Evolutionary conservation across 2,888 invertebrate species (phyloP).

Genomic region (Tiphia femorata): DNA sequence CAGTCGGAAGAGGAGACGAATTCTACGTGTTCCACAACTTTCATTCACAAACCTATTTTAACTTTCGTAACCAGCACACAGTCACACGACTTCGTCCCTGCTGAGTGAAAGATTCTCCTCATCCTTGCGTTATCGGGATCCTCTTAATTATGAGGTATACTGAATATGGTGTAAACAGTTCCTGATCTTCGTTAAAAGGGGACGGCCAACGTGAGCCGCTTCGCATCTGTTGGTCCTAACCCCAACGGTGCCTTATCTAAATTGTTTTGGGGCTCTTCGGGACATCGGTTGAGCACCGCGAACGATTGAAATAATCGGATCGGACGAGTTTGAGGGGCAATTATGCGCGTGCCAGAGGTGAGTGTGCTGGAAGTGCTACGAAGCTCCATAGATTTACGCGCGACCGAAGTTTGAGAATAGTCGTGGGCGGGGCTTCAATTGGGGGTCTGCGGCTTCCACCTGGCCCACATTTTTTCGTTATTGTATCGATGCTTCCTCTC

Average conservation of each 20-base stretch:
- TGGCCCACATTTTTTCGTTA: constrained; percentile 29
- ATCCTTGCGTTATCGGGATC: constrained; percentile 8
- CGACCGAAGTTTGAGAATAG: constrained; percentile 28
- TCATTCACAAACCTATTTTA: too few species aligned
- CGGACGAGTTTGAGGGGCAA: constrained; percentile 30
- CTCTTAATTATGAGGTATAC: constrained; percentile 21
- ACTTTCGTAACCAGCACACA: too few species aligned
- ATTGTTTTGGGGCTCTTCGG: constrained; percentile 38
- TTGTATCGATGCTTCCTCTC: too few species aligned
- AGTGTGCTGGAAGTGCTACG: constrained; percentile 1
- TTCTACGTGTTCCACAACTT: too few species aligned
- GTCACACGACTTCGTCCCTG: not conserved
- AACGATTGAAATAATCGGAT: constrained; percentile 38
- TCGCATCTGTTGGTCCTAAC: constrained; percentile 28
- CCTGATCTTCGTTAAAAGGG: constrained; percentile 4
- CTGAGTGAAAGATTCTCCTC: not conserved
- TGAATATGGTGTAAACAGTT: constrained; percentile 21
- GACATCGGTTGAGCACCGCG: constrained; percentile 28
- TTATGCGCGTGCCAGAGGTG: constrained; percentile 35
- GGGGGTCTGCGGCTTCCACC: constrained; percentile 31
- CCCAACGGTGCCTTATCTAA: constrained; percentile 32
- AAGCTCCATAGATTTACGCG: too few species aligned
- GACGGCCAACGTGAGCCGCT: constrained; percentile 1
- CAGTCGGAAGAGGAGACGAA: too few species aligned
- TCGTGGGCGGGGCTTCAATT: constrained; percentile 30